Evolutionary conservation across 2,113 vertebrate genomes (phyloP).

Genomic region (Dasyornis broadbenti): DNA sequence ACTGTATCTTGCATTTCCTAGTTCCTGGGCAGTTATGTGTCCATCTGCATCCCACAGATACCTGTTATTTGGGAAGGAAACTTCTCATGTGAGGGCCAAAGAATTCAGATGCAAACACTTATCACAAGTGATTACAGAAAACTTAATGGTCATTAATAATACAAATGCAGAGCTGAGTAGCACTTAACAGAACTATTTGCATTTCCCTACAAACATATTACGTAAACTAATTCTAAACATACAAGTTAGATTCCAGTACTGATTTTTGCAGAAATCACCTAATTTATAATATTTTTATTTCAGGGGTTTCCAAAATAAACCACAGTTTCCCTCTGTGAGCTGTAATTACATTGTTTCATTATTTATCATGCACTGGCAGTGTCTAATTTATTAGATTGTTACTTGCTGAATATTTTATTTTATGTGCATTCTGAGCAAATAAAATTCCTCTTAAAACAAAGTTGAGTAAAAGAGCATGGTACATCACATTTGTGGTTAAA

Average conservation of each 20-base stretch:
- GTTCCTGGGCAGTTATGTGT: background rate
- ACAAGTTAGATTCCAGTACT: background rate
- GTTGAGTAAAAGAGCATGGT: background rate
- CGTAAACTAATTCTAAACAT: background rate
- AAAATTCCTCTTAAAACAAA: background rate
- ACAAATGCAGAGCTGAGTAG: background rate
- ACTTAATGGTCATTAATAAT: background rate
- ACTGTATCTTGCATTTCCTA: background rate
- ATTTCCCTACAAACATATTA: background rate
- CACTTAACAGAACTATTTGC: background rate
- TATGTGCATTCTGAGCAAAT: background rate
- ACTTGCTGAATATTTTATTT: slow-evolving; percentile 1
- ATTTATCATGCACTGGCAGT: background rate
- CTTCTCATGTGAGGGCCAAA: background rate
- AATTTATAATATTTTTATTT: background rate
- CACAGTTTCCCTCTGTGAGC: background rate
- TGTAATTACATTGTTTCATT: background rate
- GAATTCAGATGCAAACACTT: background rate
- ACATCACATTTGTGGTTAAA: background rate
- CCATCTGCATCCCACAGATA: background rate
- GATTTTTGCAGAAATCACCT: background rate
- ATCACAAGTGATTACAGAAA: background rate
- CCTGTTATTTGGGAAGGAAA: background rate
- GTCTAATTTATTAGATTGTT: background rate
- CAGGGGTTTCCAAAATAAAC: background rate